Percentiles rank a stretch among this genome's conserved stretches.
Conservation (phyloP, 2,113 vertebrate species). For the Plotosus lineatus region DNA sequence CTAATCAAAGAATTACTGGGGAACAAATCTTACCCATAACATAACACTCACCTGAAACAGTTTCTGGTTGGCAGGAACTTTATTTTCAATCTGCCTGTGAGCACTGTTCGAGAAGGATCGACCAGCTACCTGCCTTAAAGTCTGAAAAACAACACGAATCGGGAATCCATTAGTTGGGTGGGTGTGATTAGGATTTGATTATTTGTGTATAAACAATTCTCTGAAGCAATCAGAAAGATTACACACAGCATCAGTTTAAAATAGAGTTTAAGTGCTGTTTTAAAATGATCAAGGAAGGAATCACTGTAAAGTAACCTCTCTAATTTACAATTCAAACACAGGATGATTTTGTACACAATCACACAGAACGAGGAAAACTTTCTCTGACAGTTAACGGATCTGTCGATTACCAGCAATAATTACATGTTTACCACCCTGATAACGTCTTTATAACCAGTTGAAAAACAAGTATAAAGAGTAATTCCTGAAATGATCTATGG, state of each 20-base stretch:
- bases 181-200: neutral
- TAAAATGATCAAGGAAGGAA: neutral
- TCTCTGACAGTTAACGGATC: neutral
- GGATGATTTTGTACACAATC: neutral
- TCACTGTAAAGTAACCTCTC: neutral
- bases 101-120: constrained; percentile 75
- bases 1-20: neutral
- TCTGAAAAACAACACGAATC: constrained; percentile 57
- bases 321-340: neutral
- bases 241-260: neutral
- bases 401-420: neutral
- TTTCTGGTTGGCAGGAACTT: constrained; percentile 79
- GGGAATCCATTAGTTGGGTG: neutral
- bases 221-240: neutral
- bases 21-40: neutral
- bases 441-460: neutral
- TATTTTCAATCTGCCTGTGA: constrained; percentile 73
- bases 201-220: neutral
- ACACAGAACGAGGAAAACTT: neutral
- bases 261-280: neutral
- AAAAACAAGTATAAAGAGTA: neutral
- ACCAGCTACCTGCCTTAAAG: constrained; percentile 72
- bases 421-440: neutral
- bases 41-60: constrained; percentile 79
- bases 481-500: too few relatives aligned